Conservation (phyloP, 2,797 vertebrate species). For the Merluccius polli region DNA sequence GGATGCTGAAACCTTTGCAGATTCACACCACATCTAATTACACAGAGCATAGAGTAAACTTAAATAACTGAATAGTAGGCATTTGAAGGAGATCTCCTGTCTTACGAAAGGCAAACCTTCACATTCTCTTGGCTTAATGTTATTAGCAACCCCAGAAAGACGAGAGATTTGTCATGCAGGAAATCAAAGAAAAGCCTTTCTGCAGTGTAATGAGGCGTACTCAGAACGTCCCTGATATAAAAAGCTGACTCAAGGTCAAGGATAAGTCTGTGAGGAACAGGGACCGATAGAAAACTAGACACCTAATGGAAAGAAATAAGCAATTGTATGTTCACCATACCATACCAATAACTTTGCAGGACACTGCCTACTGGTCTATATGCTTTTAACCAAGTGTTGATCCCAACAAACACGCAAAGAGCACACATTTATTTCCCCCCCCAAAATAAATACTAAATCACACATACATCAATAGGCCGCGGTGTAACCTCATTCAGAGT, state of each 20-base stretch:
- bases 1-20: too few relatives aligned
- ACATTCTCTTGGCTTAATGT: not conserved
- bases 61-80: not conserved
- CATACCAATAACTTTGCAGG: not conserved
- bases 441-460: not conserved
- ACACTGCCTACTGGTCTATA: not conserved
- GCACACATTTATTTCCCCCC: not conserved
- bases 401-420: not conserved
- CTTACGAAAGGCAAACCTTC: not conserved
- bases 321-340: not conserved
- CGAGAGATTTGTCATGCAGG: not conserved
- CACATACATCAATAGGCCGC: not conserved
- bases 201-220: not conserved
- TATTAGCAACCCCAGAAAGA: too few relatives aligned
- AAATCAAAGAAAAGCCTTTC: not conserved
- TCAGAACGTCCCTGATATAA: not conserved
- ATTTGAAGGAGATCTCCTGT: not conserved
- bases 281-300: not conserved
- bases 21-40: not conserved
- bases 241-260: not conserved
- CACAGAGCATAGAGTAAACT: not conserved
- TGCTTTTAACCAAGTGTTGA: not conserved
- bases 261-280: not conserved
- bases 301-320: not conserved
- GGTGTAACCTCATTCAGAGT: slow-evolving; percentile 22